A percentile compares a stretch with the other conserved stretches of the same genome.
Evolutionary conservation across 2,888 invertebrate genomes (phyloP).

Genomic region (Erebia epiphron): DNA sequence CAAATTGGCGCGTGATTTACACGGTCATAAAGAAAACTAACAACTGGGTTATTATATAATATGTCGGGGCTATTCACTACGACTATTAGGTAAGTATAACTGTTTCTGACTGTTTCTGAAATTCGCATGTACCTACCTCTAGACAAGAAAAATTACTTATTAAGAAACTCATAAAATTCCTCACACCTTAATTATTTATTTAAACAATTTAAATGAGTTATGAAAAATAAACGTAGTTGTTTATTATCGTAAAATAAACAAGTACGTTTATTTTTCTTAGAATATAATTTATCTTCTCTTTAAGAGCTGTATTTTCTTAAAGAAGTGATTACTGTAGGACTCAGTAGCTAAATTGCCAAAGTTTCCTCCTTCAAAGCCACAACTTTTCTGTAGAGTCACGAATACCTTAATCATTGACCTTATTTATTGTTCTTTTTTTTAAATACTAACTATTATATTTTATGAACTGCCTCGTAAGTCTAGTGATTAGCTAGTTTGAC

Average conservation of each 20-base stretch:
- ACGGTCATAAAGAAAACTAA: constrained; percentile 26
- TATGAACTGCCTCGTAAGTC: too few relatives aligned
- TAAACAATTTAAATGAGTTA: neutral
- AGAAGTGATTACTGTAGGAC: constrained; percentile 18
- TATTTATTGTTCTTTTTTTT: constrained; percentile 21
- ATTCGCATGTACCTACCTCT: too few relatives aligned
- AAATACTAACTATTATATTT: constrained; percentile 2
- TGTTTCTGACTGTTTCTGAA: too few relatives aligned
- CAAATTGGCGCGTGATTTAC: constrained; percentile 29
- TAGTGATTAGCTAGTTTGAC: too few relatives aligned
- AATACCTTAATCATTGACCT: constrained; percentile 16
- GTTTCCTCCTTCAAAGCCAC: constrained; percentile 22
- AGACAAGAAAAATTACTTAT: neutral
- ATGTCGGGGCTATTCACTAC: constrained; percentile 8
- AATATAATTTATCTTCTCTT: neutral
- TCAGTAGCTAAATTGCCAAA: constrained; percentile 26
- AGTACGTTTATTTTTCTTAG: neutral
- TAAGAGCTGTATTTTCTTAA: constrained; percentile 17
- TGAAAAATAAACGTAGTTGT: too few relatives aligned
- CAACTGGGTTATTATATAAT: constrained; percentile 11
- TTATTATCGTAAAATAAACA: neutral
- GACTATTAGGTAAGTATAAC: too few relatives aligned
- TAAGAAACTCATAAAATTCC: neutral
- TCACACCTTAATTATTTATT: neutral
- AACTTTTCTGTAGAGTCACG: constrained; percentile 16